Conservation (phyloP, 2,797 vertebrate genomes). For the Anisognathus igniventris region DNA sequence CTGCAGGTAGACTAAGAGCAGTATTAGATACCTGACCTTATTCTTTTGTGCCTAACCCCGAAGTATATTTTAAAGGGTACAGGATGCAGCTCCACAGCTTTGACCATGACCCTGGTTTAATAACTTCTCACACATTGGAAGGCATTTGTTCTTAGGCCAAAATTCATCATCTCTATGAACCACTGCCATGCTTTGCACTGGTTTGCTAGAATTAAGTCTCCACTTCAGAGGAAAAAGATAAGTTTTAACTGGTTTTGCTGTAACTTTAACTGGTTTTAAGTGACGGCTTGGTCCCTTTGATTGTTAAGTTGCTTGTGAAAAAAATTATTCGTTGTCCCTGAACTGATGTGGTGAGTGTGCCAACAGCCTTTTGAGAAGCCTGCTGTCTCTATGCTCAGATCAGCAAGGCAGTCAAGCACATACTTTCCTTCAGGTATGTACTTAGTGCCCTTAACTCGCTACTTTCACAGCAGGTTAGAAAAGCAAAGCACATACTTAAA, state of each 20-base stretch:
- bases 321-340: neutral
- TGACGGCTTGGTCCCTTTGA: neutral
- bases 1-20: neutral
- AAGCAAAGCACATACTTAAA: neutral
- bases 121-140: neutral
- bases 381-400: neutral
- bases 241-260: neutral
- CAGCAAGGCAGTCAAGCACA: neutral
- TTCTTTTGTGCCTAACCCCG: neutral
- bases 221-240: neutral
- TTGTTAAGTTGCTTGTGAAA: neutral
- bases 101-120: neutral
- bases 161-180: neutral
- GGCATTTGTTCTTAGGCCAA: neutral
- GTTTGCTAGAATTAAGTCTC: neutral
- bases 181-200: neutral
- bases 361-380: neutral
- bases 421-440: neutral
- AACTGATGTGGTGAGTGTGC: neutral
- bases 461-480: slow-evolving; percentile 30
- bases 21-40: neutral
- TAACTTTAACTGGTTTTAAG: neutral
- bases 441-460: slow-evolving; percentile 19
- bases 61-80: neutral
- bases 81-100: neutral